Conservation (phyloP, 2,888 invertebrate genomes). For the Drosophila ustulata region DNA sequence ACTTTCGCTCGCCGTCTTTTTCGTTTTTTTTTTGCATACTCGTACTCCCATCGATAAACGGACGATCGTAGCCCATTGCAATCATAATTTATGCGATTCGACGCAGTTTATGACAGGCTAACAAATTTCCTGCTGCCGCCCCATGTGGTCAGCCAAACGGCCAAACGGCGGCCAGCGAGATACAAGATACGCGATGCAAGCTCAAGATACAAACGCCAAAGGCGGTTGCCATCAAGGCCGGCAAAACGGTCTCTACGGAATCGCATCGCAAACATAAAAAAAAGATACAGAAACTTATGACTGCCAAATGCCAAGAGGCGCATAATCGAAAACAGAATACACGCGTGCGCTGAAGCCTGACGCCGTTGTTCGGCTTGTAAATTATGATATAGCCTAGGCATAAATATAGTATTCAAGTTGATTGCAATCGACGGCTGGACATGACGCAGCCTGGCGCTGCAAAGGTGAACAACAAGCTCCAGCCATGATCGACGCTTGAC, state of each 20-base stretch:
- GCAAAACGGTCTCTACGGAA: constrained; percentile 15
- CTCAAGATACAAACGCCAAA: constrained; percentile 63
- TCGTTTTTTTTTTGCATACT: constrained; percentile 42
- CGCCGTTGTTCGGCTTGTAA: constrained; percentile 59
- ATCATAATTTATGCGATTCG: constrained; percentile 73
- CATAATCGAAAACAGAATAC: constrained; percentile 78
- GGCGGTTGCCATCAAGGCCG: constrained; percentile 69
- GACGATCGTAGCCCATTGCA: constrained; percentile 48
- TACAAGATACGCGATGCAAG: constrained; percentile 64
- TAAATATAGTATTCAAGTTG: constrained; percentile 73
- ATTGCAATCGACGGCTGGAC: constrained; percentile 54
- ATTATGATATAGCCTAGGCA: constrained; percentile 67
- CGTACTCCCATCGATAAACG: constrained; percentile 60
- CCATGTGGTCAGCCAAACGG: constrained; percentile 65
- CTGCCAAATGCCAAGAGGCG: constrained; percentile 70
- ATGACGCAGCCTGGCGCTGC: constrained; percentile 19
- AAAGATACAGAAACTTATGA: constrained; percentile 23
- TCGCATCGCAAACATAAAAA: constrained; percentile 11
- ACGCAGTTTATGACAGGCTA: constrained; percentile 78
- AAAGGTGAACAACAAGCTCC: constrained; percentile 60
- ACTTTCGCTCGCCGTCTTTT: constrained; percentile 59
- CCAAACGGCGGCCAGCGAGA: constrained; percentile 55
- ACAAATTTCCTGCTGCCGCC: constrained; percentile 75
- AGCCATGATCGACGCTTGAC: constrained; percentile 54
- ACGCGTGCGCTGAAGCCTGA: constrained; percentile 60